Evolutionary conservation across 2,797 vertebrate species (phyloP).

Genomic region (Mormyrus hasselquistii): DNA sequence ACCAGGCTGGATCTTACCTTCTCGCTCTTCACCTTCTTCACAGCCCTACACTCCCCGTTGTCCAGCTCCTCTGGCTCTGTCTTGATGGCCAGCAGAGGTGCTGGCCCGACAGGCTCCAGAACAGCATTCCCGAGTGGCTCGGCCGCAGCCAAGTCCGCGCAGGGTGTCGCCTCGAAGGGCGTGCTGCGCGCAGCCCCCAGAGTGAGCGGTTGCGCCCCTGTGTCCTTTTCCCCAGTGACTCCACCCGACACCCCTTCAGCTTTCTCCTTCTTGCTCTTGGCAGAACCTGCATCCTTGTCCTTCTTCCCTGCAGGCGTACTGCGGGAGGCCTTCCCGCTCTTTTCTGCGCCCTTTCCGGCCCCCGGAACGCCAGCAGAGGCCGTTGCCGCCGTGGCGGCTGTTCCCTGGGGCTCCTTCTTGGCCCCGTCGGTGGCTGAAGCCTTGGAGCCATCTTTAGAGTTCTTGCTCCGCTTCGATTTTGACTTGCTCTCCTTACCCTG

Average conservation of each 20-base stretch:
- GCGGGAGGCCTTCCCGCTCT: slow-evolving; percentile 81
- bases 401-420: slow-evolving; percentile 82
- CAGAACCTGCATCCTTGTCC: slow-evolving; percentile 82
- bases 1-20: slow-evolving; percentile 71
- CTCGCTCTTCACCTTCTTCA: slow-evolving; percentile 95
- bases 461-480: slow-evolving; percentile 98
- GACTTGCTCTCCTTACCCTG: slow-evolving; percentile 98
- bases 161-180: slow-evolving; percentile 78
- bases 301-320: slow-evolving; percentile 82
- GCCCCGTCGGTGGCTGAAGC: slow-evolving; percentile 74
- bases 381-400: slow-evolving; percentile 58
- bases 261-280: slow-evolving; percentile 97
- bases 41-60: slow-evolving; percentile 76
- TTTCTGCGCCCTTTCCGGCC: slow-evolving; percentile 80
- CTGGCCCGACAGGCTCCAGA: slow-evolving; percentile 85
- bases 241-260: slow-evolving; percentile 69
- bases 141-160: slow-evolving; percentile 72
- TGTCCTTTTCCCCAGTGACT: slow-evolving; percentile 77
- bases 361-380: slow-evolving; percentile 55
- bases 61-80: slow-evolving; percentile 88
- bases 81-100: slow-evolving; percentile 84
- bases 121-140: slow-evolving; percentile 92
- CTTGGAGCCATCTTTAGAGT: slow-evolving; percentile 87
- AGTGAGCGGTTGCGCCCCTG: slow-evolving; percentile 66
- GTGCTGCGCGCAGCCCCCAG: slow-evolving; percentile 75